Base-by-base conservation (phyloP, 2,113 vertebrate species). In the Sinocyclocheilus rhinocerous region DNA sequence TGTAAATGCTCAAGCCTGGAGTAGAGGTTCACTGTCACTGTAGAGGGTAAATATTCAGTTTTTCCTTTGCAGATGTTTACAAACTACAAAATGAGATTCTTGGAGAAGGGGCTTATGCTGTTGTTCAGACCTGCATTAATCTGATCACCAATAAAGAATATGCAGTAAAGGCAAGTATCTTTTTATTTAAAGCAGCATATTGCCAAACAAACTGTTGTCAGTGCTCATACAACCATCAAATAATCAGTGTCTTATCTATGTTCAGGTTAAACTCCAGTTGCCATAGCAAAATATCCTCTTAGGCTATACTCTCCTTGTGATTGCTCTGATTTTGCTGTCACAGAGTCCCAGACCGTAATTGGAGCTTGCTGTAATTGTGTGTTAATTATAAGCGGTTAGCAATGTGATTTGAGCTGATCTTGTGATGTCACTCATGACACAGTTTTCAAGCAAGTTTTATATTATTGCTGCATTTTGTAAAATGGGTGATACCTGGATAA, bases 61-160 rank as follows among this genome's bases (percentile, higher is more conserved):
- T 12, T 33, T 55, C 1, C 33, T 24, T 70, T 29, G 57, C 92
- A 99, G 98, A 99, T 93, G 97, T 99, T 90, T 99, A 99, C 92
- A 96, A 96, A 90, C 95, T 99, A 59, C 97, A 97, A 85, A 96
- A 98, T 69, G 98, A 99, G 81, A 92, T 99, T 76, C 93, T 99
- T 6, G 98, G 98, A 84, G 97, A 99, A 91, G 98, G 98, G 0
- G 97, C 98, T 11, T 97, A 99, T 0, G 98, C 97, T 81, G 95
- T 96, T 26, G 98, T 99, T 85, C 97, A 98, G 93, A 96, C 97
- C 76, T 99, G 98, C 1, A 87, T 98, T 83, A 98, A 96, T 93
- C 96, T 98, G 85, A 97, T 99, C 91, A 99, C 97, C 90, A 97
- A 97, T 91, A 98, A 97, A 90, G 98, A 99, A 90, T 99, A 99